Base-by-base conservation (phyloP, 2,113 vertebrate genomes). In the Pluvianellus socialis region DNA sequence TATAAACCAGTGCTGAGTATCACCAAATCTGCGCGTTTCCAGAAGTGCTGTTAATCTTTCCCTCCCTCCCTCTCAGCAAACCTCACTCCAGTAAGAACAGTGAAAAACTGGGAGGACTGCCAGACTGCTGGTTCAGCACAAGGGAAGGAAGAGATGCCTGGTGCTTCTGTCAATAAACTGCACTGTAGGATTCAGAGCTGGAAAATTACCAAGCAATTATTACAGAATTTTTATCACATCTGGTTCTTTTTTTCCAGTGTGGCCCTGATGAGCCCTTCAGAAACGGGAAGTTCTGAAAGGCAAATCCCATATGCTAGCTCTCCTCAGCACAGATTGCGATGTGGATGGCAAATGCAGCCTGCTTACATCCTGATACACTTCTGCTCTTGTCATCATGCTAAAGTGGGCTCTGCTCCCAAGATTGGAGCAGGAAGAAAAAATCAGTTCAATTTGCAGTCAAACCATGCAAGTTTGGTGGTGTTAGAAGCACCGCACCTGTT, bases 171-270 rank as follows among this genome's bases (percentile, higher is more conserved):
- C 96, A 97, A 12, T 91, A 93, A 95, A 95, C 55, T 92, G 79
- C 88, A n/a, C 90, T 92, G 82, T 76, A 85, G 88, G 70, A 84
- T 95, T 96, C 92, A 89, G 79, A 80, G 65, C 83, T 97, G 95
- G 96, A 95, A 97, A 94, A 89, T 77, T 87, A 91, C 93, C 91
- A 96, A 95, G 75, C 72, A 96, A 89, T 96, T 93, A 96, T 79
- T 92, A 71, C 84, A 86, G 94, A 97, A 81, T 94, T 95, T 96
- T 95, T 93, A 87, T 97, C 91, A 95, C 93, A 96, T 96, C 96
- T 97, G 86, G 49, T 91, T 92, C 85, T 86, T 95, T 96, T 89
- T 96, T 88, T 84, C 74, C 81, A 24, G 22, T 88, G 90, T 88
- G 90, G 75, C 88, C 58, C 28, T 67, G 70, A 90, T 95, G 81